These are phyloP conservation scores for Rafetus swinhoei DNA, from an alignment of 2,113 vertebrate species.

Conservation along the genomic window DNA sequence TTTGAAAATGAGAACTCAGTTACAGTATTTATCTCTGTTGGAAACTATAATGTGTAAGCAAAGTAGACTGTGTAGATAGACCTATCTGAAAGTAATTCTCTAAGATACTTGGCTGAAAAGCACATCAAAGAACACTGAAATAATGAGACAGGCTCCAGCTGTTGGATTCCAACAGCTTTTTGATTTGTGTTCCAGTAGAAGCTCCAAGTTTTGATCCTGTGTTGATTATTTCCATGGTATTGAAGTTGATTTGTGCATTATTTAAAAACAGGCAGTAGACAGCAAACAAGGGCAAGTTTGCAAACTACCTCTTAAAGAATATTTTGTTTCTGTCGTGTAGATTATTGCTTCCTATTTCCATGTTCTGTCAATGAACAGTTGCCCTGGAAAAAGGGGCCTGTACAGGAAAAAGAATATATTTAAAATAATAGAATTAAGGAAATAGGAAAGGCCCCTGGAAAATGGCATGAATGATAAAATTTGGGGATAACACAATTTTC, in stretches of 20 bases:
- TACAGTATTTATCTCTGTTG: conserved; percentile 82
- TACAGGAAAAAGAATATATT: background rate
- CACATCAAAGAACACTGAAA: conserved; percentile 83
- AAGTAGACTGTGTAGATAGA: conserved; percentile 82
- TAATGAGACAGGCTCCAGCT: conserved; percentile 86
- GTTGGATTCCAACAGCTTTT: conserved; percentile 84
- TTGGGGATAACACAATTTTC: background rate
- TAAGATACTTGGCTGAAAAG: conserved; percentile 83
- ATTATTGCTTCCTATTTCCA: conserved; percentile 13
- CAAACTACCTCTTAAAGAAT: conserved; percentile 72
- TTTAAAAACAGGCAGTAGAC: conserved; percentile 72
- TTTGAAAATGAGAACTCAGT: conserved; percentile 79
- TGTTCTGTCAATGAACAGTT: background rate
- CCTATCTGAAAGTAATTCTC: conserved; percentile 81
- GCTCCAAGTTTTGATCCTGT: conserved; percentile 83
- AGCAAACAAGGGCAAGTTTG: conserved; percentile 77
- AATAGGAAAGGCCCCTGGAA: background rate
- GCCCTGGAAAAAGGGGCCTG: background rate
- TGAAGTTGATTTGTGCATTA: conserved; percentile 82
- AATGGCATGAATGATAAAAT: background rate
- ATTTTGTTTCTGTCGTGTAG: conserved; percentile 61
- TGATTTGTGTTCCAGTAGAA: conserved; percentile 82
- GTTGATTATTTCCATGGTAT: conserved; percentile 84
- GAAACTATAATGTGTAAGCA: conserved; percentile 81
- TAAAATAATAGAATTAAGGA: background rate